Percentiles rank a stretch among this genome's conserved stretches.
These are phyloP conservation scores for Protonibea diacanthus DNA, from an alignment of 2,797 vertebrate species.

Conservation along the genomic window DNA sequence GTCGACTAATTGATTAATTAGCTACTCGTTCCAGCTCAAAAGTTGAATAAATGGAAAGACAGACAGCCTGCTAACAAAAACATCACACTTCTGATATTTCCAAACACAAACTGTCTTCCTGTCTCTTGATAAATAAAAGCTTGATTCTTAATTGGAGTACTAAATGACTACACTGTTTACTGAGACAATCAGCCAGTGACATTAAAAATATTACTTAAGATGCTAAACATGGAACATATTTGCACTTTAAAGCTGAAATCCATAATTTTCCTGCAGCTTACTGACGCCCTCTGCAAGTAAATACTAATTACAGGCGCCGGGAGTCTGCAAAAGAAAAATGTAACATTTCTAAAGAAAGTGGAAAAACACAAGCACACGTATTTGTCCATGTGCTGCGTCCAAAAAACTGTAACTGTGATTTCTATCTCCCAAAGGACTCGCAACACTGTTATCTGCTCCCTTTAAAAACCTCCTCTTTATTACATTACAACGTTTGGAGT, in stretches of 20 bases:
- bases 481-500: not conserved
- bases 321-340: not conserved
- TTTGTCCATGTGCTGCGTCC: not conserved
- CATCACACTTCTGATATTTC: not conserved
- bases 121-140: not conserved
- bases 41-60: not conserved
- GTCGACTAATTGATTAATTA: not conserved
- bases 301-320: not conserved
- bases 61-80: not conserved
- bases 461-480: not conserved
- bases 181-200: not conserved
- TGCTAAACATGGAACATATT: slow-evolving; percentile 11
- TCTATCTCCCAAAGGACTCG: not conserved
- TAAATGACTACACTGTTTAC: not conserved
- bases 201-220: not conserved
- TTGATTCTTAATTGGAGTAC: not conserved
- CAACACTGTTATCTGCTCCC: not conserved
- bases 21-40: not conserved
- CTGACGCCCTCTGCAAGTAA: not conserved
- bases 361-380: not conserved
- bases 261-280: not conserved
- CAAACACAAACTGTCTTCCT: not conserved
- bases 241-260: slow-evolving; percentile 22
- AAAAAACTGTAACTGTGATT: not conserved
- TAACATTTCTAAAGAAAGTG: not conserved